A percentile compares a stretch with the other conserved stretches of the same genome.
phyloP scores from a whole-genome alignment of 92 coral and sea anemone genomes.

The Palythoa caribaeorum region DNA sequence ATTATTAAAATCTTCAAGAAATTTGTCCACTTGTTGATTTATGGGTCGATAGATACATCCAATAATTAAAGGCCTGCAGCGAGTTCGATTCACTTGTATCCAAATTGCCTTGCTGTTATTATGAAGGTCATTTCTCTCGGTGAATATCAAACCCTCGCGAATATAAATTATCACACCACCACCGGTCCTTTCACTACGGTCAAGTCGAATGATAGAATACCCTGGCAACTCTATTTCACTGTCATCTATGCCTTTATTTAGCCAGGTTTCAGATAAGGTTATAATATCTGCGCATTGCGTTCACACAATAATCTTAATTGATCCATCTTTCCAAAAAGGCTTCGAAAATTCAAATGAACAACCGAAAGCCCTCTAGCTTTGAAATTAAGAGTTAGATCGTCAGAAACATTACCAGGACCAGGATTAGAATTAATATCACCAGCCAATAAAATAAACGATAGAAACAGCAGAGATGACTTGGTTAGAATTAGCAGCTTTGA shows the following conservation, averaged over 20 bases:
- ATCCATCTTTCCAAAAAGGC: constrained; percentile 71
- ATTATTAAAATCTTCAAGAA: constrained; percentile 53
- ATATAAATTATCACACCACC: constrained; percentile 56
- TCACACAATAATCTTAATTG: constrained; percentile 36
- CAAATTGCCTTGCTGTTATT: constrained; percentile 43
- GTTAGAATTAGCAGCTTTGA: constrained; percentile 59
- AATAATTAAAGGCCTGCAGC: constrained; percentile 51
- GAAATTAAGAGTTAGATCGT: constrained; percentile 57
- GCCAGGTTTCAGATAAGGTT: constrained; percentile 60
- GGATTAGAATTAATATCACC: constrained; percentile 59
- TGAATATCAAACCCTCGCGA: constrained; percentile 33
- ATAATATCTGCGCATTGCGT: constrained; percentile 39
- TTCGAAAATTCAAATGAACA: constrained; percentile 65
- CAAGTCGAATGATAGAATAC: constrained; percentile 53
- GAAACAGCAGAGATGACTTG: constrained; percentile 55
- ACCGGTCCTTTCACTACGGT: constrained; percentile 59
- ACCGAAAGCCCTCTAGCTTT: constrained; percentile 74
- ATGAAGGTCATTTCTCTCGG: constrained; percentile 40
- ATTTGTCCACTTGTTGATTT: constrained; percentile 53
- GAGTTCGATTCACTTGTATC: constrained; percentile 45
- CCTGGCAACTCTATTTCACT: constrained; percentile 56
- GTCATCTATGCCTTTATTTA: constrained; percentile 62
- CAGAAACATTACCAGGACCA: constrained; percentile 60
- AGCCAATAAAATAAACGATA: constrained; percentile 59
- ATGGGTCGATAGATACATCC: constrained; percentile 65